These are phyloP conservation scores for Xestia c-nigrum DNA, from an alignment of 2,888 invertebrate species.

Conservation along the genomic window DNA sequence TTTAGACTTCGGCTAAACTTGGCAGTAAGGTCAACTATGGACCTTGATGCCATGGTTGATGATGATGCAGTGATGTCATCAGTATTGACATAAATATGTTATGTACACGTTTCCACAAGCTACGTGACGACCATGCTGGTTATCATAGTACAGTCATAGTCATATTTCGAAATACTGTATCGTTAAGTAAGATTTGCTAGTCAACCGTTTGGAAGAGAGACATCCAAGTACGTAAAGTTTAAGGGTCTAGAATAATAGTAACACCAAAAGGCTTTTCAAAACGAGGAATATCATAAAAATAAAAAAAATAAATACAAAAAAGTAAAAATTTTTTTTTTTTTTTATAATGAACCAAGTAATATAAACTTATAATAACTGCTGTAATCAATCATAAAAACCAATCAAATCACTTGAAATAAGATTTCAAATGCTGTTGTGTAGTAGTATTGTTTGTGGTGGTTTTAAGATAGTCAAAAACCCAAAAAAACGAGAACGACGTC, in stretches of 20 bases:
- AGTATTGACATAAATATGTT: not conserved
- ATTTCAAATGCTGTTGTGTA: not conserved
- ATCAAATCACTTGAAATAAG: not conserved
- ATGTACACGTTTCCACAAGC: slow-evolving; percentile 16
- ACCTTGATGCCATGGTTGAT: not conserved
- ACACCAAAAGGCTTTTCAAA: not conserved
- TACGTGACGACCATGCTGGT: slow-evolving; percentile 3
- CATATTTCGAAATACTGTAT: slow-evolving; percentile 25
- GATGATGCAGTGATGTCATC: slow-evolving; percentile 12
- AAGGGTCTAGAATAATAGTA: no score
- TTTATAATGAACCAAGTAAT: not conserved
- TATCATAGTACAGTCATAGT: slow-evolving; percentile 37
- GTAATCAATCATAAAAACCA: not conserved
- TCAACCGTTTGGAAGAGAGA: not conserved
- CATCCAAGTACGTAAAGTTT: not conserved
- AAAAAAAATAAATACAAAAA: no score
- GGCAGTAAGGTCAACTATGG: not conserved
- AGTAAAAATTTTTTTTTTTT: no score
- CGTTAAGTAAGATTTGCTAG: not conserved
- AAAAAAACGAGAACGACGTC: not conserved
- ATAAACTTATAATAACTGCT: not conserved
- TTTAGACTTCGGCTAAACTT: not conserved
- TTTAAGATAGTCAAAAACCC: not conserved
- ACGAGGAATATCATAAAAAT: not conserved
- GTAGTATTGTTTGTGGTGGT: not conserved